These are phyloP conservation scores for Heliconius hermathena DNA, from an alignment of 1,140 invertebrate genomes.

Conservation along the genomic window DNA sequence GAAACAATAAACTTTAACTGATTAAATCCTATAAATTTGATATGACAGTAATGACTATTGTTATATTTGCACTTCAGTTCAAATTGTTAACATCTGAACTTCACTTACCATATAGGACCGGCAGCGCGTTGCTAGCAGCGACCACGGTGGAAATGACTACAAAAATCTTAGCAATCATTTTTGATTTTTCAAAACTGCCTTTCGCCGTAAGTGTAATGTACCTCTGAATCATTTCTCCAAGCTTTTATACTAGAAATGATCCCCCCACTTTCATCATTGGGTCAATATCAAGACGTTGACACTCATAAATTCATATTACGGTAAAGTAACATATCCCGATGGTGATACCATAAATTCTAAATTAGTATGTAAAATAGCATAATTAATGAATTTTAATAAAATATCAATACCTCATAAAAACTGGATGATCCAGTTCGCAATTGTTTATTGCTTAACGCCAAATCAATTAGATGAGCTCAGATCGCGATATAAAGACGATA, in stretches of 20 bases:
- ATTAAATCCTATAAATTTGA: neutral
- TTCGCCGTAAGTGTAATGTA: constrained; percentile 60
- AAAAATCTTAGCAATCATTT: constrained; percentile 58
- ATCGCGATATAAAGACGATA: neutral
- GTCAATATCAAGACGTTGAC: constrained; percentile 63
- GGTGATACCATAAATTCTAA: constrained; percentile 57
- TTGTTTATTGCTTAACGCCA: constrained; percentile 8
- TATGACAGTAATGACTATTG: neutral
- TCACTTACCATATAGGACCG: constrained; percentile 48
- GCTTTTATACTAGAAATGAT: constrained; percentile 67
- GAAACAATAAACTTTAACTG: neutral
- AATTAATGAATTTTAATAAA: constrained; percentile 28
- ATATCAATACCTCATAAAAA: constrained; percentile 16
- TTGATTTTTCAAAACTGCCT: constrained; percentile 50
- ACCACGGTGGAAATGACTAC: constrained; percentile 48
- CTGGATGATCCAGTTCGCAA: constrained; percentile 21
- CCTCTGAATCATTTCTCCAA: constrained; percentile 65
- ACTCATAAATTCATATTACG: constrained; percentile 69
- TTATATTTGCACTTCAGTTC: neutral
- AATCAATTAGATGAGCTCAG: constrained; percentile 12
- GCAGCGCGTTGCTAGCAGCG: constrained; percentile 50
- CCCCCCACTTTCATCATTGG: constrained; percentile 60
- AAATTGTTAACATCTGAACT: neutral
- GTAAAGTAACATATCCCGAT: constrained; percentile 57
- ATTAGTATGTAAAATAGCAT: constrained; percentile 37